Percentiles rank a stretch among this genome's conserved stretches.
Conservation (phyloP, 2,113 vertebrate genomes). For the Myrmophylax atrothorax region DNA sequence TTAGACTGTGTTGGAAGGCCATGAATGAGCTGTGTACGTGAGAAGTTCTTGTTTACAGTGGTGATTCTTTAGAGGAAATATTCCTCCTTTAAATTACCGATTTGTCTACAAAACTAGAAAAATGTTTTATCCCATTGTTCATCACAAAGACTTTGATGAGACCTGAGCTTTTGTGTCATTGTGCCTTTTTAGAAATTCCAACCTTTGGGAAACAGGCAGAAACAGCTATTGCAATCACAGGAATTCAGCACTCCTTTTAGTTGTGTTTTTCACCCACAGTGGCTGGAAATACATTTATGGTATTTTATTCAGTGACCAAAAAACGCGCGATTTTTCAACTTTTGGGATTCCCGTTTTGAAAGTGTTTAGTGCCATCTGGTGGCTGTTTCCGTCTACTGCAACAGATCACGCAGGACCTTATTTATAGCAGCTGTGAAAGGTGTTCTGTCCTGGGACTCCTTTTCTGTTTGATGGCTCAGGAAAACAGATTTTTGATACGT, state of each 20-base stretch:
- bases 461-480: not conserved
- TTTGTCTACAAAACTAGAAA: not conserved
- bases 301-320: not conserved
- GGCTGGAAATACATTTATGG: not conserved
- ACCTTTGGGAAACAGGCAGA: not conserved
- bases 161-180: not conserved
- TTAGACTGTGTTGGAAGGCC: not conserved
- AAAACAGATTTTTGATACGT: fast-evolving
- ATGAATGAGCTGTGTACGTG: not conserved
- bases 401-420: not conserved
- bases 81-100: not conserved
- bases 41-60: not conserved
- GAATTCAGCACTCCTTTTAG: not conserved
- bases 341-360: not conserved
- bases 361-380: constrained; percentile 67
- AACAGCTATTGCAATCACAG: not conserved
- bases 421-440: not conserved
- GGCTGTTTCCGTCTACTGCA: constrained; percentile 22
- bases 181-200: not conserved
- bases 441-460: not conserved
- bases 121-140: not conserved
- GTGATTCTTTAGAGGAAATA: not conserved
- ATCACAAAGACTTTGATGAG: not conserved
- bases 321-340: not conserved
- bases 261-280: not conserved